Evolutionary conservation across 2,888 invertebrate genomes (phyloP).

Genomic region (Zelleria hepariella): DNA sequence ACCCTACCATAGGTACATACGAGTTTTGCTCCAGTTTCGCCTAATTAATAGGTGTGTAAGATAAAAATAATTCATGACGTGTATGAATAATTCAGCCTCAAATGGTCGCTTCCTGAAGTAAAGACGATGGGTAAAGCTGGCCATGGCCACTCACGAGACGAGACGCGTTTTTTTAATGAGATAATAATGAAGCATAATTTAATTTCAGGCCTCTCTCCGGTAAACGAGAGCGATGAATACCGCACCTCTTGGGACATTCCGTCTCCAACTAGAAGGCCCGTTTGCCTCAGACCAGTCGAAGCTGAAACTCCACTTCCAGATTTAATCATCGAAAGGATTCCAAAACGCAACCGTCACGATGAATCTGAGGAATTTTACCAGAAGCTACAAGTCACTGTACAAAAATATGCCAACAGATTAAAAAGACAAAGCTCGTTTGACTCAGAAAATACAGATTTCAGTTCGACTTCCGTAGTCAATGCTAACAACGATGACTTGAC

Average conservation of each 20-base stretch:
- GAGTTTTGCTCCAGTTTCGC: no score
- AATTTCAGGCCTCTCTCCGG: constrained; percentile 23
- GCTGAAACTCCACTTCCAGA: constrained; percentile 25
- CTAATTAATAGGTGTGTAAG: neutral
- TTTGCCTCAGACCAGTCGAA: neutral
- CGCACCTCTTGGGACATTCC: no score
- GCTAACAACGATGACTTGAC: neutral
- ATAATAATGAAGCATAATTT: neutral
- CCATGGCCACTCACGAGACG: neutral
- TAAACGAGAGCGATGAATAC: constrained; percentile 19
- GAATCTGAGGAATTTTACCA: constrained; percentile 26
- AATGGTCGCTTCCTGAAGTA: neutral
- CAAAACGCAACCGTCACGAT: constrained; percentile 22
- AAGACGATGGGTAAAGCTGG: neutral
- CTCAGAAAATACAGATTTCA: neutral
- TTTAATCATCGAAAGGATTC: constrained; percentile 25
- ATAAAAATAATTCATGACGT: neutral
- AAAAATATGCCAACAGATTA: neutral
- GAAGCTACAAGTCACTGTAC: constrained; percentile 11
- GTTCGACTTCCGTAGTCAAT: neutral
- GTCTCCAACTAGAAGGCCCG: neutral
- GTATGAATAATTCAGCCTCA: neutral
- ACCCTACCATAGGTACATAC: neutral
- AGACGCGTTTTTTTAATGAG: neutral
- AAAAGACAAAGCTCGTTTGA: neutral